Conservation (phyloP, 92 coral and sea anemone genomes). For the Diadumene lineata region DNA sequence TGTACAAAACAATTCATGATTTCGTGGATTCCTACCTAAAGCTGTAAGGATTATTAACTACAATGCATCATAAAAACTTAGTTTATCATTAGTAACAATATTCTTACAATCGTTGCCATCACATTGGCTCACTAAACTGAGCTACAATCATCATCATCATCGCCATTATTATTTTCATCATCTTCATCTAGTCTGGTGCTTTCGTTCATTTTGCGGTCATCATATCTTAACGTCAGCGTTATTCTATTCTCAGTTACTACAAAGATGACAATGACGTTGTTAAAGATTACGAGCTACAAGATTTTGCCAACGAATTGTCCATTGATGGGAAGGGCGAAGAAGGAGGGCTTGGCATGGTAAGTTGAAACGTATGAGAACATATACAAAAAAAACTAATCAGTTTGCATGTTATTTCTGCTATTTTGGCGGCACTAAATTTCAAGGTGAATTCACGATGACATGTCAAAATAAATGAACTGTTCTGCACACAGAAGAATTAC, state of each 20-base stretch:
- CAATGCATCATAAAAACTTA: no score
- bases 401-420: no score
- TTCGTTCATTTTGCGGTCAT: no score
- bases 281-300: conserved; percentile 76
- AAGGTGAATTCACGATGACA: no score
- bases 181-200: background rate
- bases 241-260: conserved; percentile 59
- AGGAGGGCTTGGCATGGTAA: conserved; percentile 72
- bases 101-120: background rate
- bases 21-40: conserved; percentile 68
- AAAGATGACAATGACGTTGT: conserved; percentile 64
- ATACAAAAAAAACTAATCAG: no score
- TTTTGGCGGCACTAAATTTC: no score
- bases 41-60: conserved; percentile 64
- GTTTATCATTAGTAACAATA: background rate
- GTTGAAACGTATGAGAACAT: background rate
- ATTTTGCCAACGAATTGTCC: conserved; percentile 74
- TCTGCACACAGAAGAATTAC: no score
- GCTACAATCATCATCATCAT: background rate
- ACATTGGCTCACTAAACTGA: background rate
- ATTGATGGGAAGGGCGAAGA: conserved; percentile 71
- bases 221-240: background rate
- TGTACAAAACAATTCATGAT: conserved; percentile 54
- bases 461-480: no score
- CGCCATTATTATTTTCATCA: background rate